Evolutionary conservation across 2,113 vertebrate species (phyloP).

Genomic region (Phocoena phocoena): DNA sequence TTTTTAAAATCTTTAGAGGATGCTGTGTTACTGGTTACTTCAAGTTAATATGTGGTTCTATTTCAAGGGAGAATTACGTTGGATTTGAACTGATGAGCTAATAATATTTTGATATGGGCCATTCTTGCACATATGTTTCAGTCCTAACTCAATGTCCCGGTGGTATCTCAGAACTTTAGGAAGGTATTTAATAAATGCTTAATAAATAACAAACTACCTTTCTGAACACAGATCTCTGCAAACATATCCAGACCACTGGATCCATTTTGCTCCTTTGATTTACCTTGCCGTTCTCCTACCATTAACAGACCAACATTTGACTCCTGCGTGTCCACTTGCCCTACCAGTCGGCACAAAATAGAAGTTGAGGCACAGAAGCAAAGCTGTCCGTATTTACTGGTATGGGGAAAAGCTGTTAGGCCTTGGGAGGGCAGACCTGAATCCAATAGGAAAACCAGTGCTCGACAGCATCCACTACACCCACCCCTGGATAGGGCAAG

Average conservation of each 20-base stretch:
- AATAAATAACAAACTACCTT: constrained; percentile 51
- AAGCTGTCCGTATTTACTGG: not conserved
- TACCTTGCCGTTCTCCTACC: not conserved
- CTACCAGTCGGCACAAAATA: not conserved
- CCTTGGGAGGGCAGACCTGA: not conserved
- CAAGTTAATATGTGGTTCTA: constrained; percentile 29
- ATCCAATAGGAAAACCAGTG: not conserved
- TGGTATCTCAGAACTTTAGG: not conserved
- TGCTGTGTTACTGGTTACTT: constrained; percentile 20
- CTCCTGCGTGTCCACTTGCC: not conserved
- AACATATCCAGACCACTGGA: not conserved
- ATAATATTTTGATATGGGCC: constrained; percentile 19
- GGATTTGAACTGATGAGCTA: constrained; percentile 54
- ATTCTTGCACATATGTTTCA: constrained; percentile 33
- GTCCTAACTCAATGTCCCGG: constrained; percentile 10
- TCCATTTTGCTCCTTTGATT: not conserved
- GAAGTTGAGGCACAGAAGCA: not conserved
- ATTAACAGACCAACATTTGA: not conserved
- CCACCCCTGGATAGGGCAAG: not conserved
- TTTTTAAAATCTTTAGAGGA: constrained; percentile 46
- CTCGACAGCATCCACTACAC: not conserved
- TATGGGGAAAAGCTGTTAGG: not conserved
- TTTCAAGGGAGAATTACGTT: not conserved
- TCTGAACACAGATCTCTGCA: constrained; percentile 52
- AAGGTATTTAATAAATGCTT: constrained; percentile 68